These are phyloP conservation scores for Oreochromis aureus DNA, from an alignment of 2,113 vertebrate species.

Conservation along the genomic window DNA sequence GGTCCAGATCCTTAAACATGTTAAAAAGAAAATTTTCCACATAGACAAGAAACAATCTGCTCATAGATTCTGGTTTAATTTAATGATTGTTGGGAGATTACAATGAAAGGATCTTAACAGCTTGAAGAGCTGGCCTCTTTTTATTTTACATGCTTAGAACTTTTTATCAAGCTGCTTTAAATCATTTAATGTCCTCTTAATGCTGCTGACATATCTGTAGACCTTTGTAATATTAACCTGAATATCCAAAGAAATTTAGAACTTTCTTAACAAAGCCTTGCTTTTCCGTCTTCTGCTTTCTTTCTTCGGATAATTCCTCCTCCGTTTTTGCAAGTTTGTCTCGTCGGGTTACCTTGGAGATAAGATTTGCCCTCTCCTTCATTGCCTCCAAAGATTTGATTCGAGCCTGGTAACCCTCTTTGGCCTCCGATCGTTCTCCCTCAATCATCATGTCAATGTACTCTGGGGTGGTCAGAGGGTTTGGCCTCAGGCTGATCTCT, in stretches of 20 bases:
- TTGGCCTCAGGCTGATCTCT: slow-evolving; percentile 47
- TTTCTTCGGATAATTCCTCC: rapidly evolving
- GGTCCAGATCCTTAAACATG: not conserved
- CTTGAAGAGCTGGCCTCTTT: not conserved
- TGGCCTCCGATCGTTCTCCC: slow-evolving; percentile 30
- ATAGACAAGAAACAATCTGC: not conserved
- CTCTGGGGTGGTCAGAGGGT: slow-evolving; percentile 39
- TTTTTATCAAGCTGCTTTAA: rapidly evolving
- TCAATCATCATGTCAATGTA: slow-evolving; percentile 54
- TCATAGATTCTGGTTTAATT: rapidly evolving
- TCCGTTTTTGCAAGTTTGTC: not conserved
- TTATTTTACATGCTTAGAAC: rapidly evolving
- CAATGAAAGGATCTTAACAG: rapidly evolving
- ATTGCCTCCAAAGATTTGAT: slow-evolving; percentile 22
- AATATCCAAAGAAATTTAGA: not conserved
- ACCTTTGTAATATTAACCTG: not conserved
- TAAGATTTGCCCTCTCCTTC: slow-evolving; percentile 1
- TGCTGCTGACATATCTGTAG: rapidly evolving
- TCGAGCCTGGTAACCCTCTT: slow-evolving; percentile 6
- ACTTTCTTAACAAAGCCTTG: rapidly evolving
- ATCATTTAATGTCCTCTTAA: too few relatives aligned
- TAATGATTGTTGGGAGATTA: rapidly evolving
- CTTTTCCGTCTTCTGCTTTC: not conserved
- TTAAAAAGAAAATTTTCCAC: not conserved
- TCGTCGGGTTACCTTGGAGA: not conserved